Percentiles rank a stretch among this genome's conserved stretches.
Conservation (phyloP, 2,888 invertebrate genomes). For the Parelbella ahira region DNA sequence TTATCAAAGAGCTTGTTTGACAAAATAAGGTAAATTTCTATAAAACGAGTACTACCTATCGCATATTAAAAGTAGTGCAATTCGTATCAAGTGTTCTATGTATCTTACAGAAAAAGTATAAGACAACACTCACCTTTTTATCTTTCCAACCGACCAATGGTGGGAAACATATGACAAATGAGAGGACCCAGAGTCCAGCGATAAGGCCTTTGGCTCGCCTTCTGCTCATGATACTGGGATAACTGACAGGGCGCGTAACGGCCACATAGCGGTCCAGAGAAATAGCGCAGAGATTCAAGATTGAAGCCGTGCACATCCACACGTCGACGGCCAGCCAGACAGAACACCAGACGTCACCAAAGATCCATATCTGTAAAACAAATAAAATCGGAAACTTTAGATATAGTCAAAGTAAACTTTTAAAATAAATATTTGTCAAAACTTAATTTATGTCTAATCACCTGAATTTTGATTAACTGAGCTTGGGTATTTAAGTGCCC, state of each 20-base stretch:
- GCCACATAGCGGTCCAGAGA: constrained; percentile 97
- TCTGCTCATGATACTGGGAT: constrained; percentile 94
- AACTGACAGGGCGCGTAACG: constrained; percentile 96
- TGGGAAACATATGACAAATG: constrained; percentile 98
- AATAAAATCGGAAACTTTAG: too few species aligned
- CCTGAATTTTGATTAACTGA: too few species aligned
- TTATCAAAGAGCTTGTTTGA: too few species aligned
- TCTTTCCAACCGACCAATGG: constrained; percentile 96
- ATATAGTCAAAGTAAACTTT: too few species aligned
- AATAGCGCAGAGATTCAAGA: constrained; percentile 97
- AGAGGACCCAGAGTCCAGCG: constrained; percentile 95
- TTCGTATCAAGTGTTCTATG: too few species aligned
- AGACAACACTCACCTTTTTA: constrained; percentile 65
- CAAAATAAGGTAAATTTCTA: too few species aligned
- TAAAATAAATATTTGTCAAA: too few species aligned
- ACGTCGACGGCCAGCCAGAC: constrained; percentile 98
- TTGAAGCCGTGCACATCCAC: constrained; percentile 99
- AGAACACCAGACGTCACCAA: constrained; percentile 97
- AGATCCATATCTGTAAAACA: constrained; percentile 92
- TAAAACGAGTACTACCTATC: too few species aligned
- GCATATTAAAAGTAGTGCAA: too few species aligned
- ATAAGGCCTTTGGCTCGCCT: constrained; percentile 92
- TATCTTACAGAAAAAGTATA: too few species aligned
- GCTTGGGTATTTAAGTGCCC: too few species aligned
- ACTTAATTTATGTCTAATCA: too few species aligned